These are phyloP conservation scores for Pedionomus torquatus DNA, from an alignment of 2,113 vertebrate species.

Conservation along the genomic window DNA sequence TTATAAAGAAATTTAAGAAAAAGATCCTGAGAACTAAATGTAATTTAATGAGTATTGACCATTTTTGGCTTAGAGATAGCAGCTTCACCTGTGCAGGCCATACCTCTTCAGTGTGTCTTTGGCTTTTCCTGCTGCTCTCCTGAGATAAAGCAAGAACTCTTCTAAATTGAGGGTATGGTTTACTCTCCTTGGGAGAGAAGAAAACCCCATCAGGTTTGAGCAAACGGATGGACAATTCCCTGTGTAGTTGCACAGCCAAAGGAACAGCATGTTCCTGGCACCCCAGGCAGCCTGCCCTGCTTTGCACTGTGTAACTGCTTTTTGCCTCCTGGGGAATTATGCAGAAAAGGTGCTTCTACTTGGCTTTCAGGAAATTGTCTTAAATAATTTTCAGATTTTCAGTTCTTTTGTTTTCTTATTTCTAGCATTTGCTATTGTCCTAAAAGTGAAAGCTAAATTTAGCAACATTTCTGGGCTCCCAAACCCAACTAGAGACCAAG, in stretches of 20 bases:
- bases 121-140: background rate
- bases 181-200: background rate
- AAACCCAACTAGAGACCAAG: background rate
- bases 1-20: background rate
- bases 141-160: background rate
- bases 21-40: background rate
- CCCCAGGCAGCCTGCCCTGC: conserved; percentile 13
- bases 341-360: background rate
- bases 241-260: background rate
- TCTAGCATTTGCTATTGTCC: background rate
- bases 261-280: conserved; percentile 45
- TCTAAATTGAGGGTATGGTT: background rate
- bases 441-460: background rate
- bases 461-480: background rate
- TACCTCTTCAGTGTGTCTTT: background rate
- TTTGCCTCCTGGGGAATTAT: background rate
- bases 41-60: background rate
- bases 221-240: background rate
- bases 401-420: background rate
- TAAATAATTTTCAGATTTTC: background rate
- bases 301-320: background rate
- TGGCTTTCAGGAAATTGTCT: background rate
- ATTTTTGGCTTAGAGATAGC: background rate
- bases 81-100: background rate
- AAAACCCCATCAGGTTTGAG: background rate